Evolutionary conservation across 2,888 invertebrate genomes (phyloP).

Genomic region (Emmelina monodactyla): DNA sequence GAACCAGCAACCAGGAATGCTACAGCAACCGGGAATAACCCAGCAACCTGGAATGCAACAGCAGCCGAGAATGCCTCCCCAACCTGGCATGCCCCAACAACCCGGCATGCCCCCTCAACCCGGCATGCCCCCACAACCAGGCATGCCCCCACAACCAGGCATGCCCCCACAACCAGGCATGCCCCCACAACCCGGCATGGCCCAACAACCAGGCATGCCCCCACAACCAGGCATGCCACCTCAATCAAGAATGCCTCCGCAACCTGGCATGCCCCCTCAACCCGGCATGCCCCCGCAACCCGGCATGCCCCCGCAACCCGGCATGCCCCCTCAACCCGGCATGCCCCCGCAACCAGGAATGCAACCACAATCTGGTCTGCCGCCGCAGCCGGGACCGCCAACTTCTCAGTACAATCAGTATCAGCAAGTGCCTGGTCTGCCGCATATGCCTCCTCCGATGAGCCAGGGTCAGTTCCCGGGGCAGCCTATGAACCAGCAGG

Average conservation of each 20-base stretch:
- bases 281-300: slow-evolving; percentile 23
- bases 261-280: slow-evolving; percentile 21
- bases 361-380: slow-evolving; percentile 19
- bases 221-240: slow-evolving; percentile 21
- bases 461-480: slow-evolving; percentile 32
- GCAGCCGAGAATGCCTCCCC: slow-evolving; percentile 12
- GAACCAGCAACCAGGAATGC: slow-evolving; percentile 18
- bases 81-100: slow-evolving; percentile 12
- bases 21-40: slow-evolving; percentile 17
- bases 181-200: slow-evolving; percentile 14
- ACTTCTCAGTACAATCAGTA: background rate
- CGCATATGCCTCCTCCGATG: slow-evolving; percentile 56
- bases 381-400: slow-evolving; percentile 17
- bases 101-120: slow-evolving; percentile 12
- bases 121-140: slow-evolving; percentile 7
- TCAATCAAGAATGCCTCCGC: slow-evolving; percentile 21
- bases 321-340: slow-evolving; percentile 20
- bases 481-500: slow-evolving; percentile 22
- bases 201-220: slow-evolving; percentile 17
- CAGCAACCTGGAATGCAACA: slow-evolving; percentile 12
- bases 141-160: slow-evolving; percentile 20
- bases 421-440: slow-evolving; percentile 23
- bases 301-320: slow-evolving; percentile 18
- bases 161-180: slow-evolving; percentile 18
- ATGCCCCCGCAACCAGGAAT: slow-evolving; percentile 16